Conservation (phyloP, 2,113 vertebrate species). For the Loxodonta africana region DNA sequence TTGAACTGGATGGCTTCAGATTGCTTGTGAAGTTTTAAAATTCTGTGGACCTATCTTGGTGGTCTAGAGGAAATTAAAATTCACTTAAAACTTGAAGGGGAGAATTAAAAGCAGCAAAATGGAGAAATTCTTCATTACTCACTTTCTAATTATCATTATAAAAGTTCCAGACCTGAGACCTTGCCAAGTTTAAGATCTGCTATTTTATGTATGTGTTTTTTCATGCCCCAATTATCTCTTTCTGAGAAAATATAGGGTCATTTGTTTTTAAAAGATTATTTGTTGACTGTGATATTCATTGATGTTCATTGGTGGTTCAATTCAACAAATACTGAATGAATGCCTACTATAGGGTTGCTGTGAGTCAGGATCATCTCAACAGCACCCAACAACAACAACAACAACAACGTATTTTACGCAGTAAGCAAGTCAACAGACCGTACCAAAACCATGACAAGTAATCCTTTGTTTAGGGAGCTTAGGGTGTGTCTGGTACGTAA, state of each 20-base stretch:
- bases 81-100: constrained; percentile 20
- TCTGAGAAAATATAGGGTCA: neutral
- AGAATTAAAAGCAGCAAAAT: constrained; percentile 41
- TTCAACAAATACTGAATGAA: constrained; percentile 55
- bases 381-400: too few species aligned
- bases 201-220: constrained; percentile 29
- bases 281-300: constrained; percentile 52
- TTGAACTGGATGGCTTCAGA: neutral
- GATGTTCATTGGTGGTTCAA: neutral
- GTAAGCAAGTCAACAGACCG: neutral
- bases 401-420: too few species aligned
- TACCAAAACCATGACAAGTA: neutral
- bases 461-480: neutral
- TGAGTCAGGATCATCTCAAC: neutral
- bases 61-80: constrained; percentile 45
- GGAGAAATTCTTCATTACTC: constrained; percentile 22
- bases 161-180: constrained; percentile 1
- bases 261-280: constrained; percentile 57
- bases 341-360: neutral
- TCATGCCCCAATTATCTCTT: constrained; percentile 41
- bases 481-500: neutral
- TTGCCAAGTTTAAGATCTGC: constrained; percentile 11
- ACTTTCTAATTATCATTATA: constrained; percentile 57
- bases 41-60: neutral
- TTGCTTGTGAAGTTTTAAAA: neutral